Percentiles rank a stretch among this genome's conserved stretches.
These are phyloP conservation scores for Stigmatopora nigra DNA, from an alignment of 2,113 vertebrate genomes.

Conservation along the genomic window DNA sequence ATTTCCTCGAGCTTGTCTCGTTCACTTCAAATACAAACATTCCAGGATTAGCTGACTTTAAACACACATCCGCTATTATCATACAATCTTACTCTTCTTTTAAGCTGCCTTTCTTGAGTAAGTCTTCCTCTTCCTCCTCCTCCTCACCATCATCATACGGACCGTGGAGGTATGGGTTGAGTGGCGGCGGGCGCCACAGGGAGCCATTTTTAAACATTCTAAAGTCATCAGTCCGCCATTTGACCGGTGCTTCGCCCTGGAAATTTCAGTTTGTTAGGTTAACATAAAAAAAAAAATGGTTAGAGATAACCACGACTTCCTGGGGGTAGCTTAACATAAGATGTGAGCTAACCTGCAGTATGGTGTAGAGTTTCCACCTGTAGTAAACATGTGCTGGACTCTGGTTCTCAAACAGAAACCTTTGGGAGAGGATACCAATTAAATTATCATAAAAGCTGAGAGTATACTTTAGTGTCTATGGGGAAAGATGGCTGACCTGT, in stretches of 20 bases:
- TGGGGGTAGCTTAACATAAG: too few species aligned
- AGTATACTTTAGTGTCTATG: background rate
- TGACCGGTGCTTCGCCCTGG: conserved; percentile 92
- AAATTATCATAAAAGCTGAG: background rate
- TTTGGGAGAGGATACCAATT: conserved; percentile 41
- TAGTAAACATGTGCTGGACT: conserved; percentile 98
- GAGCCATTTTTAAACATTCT: conserved; percentile 98
- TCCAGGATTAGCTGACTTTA: background rate
- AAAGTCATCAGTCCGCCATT: conserved; percentile 95
- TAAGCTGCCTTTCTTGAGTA: conserved; percentile 86
- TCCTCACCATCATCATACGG: conserved; percentile 89
- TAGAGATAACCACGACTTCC: background rate
- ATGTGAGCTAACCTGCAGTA: conserved; percentile 80
- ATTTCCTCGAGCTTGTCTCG: conserved; percentile 95
- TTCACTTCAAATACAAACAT: conserved; percentile 73
- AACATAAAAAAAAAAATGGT: background rate
- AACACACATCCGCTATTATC: background rate
- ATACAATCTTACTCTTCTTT: conserved; percentile 86
- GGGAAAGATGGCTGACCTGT: conserved; percentile 73
- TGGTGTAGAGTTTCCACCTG: conserved; percentile 95
- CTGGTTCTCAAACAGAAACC: conserved; percentile 99
- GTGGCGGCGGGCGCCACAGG: conserved; percentile 90
- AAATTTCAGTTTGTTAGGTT: background rate
- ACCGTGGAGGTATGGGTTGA: conserved; percentile 93
- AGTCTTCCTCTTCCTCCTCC: conserved; percentile 85